Base-by-base conservation (phyloP, 2,113 vertebrate species). In the Carollia perspicillata region DNA sequence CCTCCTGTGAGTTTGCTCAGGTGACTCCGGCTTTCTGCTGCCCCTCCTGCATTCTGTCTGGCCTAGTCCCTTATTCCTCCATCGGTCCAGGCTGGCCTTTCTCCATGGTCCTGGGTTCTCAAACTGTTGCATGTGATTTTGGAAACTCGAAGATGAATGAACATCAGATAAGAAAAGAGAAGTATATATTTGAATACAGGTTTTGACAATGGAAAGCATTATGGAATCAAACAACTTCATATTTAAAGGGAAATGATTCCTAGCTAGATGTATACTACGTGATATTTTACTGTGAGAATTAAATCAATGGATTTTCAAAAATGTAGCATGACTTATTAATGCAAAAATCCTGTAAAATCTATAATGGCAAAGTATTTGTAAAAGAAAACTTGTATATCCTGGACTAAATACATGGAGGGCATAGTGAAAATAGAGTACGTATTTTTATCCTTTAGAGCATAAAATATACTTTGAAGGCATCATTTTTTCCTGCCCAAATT, bases 391-490 rank as follows among this genome's bases (percentile, higher is more conserved):
- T 47, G 58, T 71, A 75, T 87, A 92, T 95, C 37, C 26, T 60
- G 53, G 51, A 90, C 47, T 68, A 40, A 90, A 81, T 92, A 79
- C 11, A 89, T 35, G 47, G 55, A 88, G 69, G 49, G 23, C n/a
- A 47, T 77, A 72, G 16, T 79, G 58, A 71, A 95, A 92, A 79
- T 12, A 74, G 14, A 91, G 6, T n/a, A 89, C 47, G 5, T 42
- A 42, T 42, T 42, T 42, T 55, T 55, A 55, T 55, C 18, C 53
- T 22, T 55, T 35, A 81, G 77, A 90, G 55, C 80, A 93, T 30
- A 90, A 93, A 93, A 94, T 84, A 6, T 89, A 96, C 90, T 84
- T 97, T 92, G 51, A 96, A 91, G 58, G 88, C 81, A 92, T 53
- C 51, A 89, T 92, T 33, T 77, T 90, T 97, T 72, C 80, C n/a